Conservation (phyloP, 2,888 invertebrate genomes). For the Rhodophaea formosa region DNA sequence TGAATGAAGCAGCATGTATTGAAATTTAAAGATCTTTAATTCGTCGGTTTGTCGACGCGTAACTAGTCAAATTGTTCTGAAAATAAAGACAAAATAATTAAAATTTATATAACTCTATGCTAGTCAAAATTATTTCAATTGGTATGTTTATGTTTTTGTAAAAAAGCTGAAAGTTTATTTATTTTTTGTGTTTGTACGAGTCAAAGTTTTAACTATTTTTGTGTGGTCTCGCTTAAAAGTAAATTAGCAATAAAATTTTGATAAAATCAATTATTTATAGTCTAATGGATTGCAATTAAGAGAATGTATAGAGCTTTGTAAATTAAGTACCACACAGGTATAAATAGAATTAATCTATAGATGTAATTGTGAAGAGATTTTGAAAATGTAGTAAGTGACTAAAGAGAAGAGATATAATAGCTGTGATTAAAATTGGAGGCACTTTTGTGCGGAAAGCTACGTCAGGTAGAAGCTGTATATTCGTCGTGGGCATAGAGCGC, state of each 20-base stretch:
- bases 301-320: slow-evolving; percentile 81
- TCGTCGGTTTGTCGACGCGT: slow-evolving; percentile 53
- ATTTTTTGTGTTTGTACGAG: slow-evolving; percentile 45
- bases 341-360: slow-evolving; percentile 68
- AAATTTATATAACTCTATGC: slow-evolving; percentile 49
- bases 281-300: slow-evolving; percentile 74
- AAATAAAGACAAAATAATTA: slow-evolving; percentile 52
- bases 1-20: slow-evolving; percentile 46
- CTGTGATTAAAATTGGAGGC: slow-evolving; percentile 75
- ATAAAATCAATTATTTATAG: slow-evolving; percentile 81
- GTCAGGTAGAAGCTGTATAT: slow-evolving; percentile 46
- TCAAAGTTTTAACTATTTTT: slow-evolving; percentile 55
- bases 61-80: slow-evolving; percentile 75
- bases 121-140: slow-evolving; percentile 75
- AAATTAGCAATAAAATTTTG: slow-evolving; percentile 74
- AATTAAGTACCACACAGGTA: slow-evolving; percentile 76
- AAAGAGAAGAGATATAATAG: slow-evolving; percentile 76
- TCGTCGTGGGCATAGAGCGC: slow-evolving; percentile 25
- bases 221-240: slow-evolving; percentile 62
- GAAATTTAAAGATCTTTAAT: slow-evolving; percentile 41
- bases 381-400: slow-evolving; percentile 56
- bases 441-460: slow-evolving; percentile 72
- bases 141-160: slow-evolving; percentile 47
- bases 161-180: slow-evolving; percentile 45
- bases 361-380: slow-evolving; percentile 55